phyloP scores from a whole-genome alignment of 2,888 invertebrate species.

The Netelia fuscicornis region DNA sequence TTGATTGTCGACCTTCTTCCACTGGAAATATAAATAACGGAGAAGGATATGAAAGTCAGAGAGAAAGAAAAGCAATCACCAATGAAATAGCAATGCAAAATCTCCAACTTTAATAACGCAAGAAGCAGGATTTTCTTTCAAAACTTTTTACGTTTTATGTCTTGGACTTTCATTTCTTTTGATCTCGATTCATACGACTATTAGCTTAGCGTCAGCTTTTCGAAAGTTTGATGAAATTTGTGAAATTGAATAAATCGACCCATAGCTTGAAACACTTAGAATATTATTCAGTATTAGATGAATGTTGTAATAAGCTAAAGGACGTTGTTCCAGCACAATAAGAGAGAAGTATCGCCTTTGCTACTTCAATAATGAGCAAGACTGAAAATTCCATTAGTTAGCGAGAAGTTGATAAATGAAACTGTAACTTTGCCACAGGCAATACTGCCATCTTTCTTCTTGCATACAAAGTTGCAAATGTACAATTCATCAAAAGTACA shows the following conservation, averaged over 20 bases:
- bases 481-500: neutral
- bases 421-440: neutral
- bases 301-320: neutral
- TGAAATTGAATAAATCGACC: neutral
- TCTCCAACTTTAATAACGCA: slow-evolving; percentile 11
- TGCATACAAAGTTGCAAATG: neutral
- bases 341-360: neutral
- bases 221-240: neutral
- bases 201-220: neutral
- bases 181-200: neutral
- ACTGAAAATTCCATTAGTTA: slow-evolving; percentile 2
- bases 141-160: slow-evolving; percentile 1
- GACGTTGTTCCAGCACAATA: neutral
- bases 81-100: slow-evolving; percentile 11
- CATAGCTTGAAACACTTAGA: neutral
- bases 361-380: neutral
- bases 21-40: slow-evolving; percentile 86
- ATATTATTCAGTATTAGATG: neutral
- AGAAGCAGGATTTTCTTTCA: slow-evolving; percentile 3
- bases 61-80: slow-evolving; percentile 9
- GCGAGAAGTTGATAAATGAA: neutral
- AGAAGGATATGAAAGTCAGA: neutral
- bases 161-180: neutral
- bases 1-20: slow-evolving; percentile 89
- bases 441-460: neutral